A percentile compares a stretch with the other conserved stretches of the same genome.
phyloP scores from a whole-genome alignment of 1,140 invertebrate species.

The Saccostrea cuccullata region DNA sequence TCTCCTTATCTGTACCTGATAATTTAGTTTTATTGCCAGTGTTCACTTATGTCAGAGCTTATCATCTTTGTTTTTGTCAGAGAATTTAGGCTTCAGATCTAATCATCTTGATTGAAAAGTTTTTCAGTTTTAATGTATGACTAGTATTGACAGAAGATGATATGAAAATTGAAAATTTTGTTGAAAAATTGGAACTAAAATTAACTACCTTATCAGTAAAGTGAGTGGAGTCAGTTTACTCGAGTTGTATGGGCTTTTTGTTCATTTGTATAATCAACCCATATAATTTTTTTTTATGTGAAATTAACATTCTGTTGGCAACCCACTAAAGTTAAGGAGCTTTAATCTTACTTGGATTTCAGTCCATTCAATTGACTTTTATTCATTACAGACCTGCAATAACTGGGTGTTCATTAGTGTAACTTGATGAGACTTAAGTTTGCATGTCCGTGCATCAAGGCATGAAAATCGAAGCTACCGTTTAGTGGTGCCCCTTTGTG shows the following conservation, averaged over 20 bases:
- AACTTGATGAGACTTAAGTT: not conserved
- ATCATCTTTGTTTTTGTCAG: constrained; percentile 31
- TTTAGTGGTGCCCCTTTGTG: constrained; percentile 8
- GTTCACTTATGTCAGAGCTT: constrained; percentile 27
- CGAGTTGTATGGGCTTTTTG: not conserved
- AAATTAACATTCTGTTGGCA: constrained; percentile 6
- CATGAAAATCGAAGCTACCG: not conserved
- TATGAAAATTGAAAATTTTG: not conserved
- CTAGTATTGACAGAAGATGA: constrained; percentile 22
- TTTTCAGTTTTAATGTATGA: constrained; percentile 19
- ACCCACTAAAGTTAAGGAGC: not conserved
- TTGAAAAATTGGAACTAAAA: constrained; percentile 16
- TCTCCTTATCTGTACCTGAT: constrained; percentile 12
- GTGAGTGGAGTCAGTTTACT: constrained; percentile 1
- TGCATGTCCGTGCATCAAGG: constrained; percentile 13
- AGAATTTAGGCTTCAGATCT: constrained; percentile 9
- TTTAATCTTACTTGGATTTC: not conserved
- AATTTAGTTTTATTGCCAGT: constrained; percentile 29
- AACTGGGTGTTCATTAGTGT: not conserved
- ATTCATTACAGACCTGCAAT: not conserved
- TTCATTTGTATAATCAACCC: not conserved
- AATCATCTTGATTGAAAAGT: constrained; percentile 22
- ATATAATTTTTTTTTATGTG: not conserved
- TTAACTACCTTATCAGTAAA: not conserved
- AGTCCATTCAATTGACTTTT: not conserved